Evolutionary conservation across 2,888 invertebrate species (phyloP).

Genomic region (Odontocolon sp.): DNA sequence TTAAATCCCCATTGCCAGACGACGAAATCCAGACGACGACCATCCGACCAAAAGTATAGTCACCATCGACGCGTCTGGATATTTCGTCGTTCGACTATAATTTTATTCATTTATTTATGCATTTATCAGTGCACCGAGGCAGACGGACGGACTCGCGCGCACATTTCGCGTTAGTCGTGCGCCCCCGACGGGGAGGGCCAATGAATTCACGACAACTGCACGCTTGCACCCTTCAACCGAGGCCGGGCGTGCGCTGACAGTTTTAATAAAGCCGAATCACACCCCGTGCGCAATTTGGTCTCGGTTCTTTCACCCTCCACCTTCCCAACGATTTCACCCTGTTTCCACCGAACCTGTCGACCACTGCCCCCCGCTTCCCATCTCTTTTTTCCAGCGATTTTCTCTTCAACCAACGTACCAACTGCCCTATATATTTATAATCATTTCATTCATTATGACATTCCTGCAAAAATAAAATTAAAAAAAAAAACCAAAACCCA

Average conservation of each 20-base stretch:
- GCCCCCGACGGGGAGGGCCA: slow-evolving; percentile 43
- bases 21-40: too few relatives aligned
- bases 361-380: slow-evolving; percentile 9
- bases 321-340: slow-evolving; percentile 34
- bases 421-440: not conserved
- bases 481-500: not conserved
- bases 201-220: slow-evolving; percentile 67
- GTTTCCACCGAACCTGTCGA: slow-evolving; percentile 4
- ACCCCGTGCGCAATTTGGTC: slow-evolving; percentile 56
- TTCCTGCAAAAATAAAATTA: not conserved
- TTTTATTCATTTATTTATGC: slow-evolving; percentile 66
- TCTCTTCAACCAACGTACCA: not conserved
- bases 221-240: slow-evolving; percentile 63
- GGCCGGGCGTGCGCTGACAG: slow-evolving; percentile 57
- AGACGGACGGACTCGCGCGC: not conserved
- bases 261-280: slow-evolving; percentile 69
- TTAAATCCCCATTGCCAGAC: too few relatives aligned
- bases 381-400: slow-evolving; percentile 10
- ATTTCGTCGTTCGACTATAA: slow-evolving; percentile 57
- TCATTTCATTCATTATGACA: slow-evolving; percentile 9
- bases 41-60: too few relatives aligned
- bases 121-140: slow-evolving; percentile 59
- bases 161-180: too few relatives aligned
- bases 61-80: not conserved
- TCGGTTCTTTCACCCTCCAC: slow-evolving; percentile 27